A percentile compares a stretch with the other conserved stretches of the same genome.
Conservation (phyloP, 2,797 vertebrate genomes). For the Odontamblyopus rebecca region DNA sequence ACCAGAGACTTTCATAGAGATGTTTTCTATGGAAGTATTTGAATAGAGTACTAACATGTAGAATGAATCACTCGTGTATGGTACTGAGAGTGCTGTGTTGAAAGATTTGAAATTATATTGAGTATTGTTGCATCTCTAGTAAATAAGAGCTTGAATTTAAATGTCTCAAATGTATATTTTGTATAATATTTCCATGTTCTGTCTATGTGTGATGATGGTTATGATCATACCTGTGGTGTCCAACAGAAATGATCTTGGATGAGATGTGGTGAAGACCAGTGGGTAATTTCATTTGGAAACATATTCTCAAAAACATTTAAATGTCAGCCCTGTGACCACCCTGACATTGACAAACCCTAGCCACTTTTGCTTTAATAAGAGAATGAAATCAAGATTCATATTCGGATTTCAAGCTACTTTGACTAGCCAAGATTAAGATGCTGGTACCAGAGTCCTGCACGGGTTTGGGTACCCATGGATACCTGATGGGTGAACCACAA, state of each 20-base stretch:
- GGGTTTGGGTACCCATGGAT: no score
- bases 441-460: no score
- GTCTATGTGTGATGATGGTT: not conserved
- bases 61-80: no score
- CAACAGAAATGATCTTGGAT: constrained; percentile 46
- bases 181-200: not conserved
- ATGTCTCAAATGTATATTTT: not conserved
- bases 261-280: constrained; percentile 53
- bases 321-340: not conserved
- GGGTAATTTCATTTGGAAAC: constrained; percentile 15
- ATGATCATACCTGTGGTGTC: constrained; percentile 46
- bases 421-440: not conserved
- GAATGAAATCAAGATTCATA: not conserved
- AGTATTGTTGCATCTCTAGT: not conserved
- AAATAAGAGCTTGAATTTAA: not conserved
- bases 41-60: no score
- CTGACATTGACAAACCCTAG: not conserved
- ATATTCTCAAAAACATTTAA: not conserved
- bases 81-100: no score
- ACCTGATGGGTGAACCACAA: no score
- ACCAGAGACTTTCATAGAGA: no score
- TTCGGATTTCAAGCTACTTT: not conserved
- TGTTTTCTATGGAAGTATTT: no score
- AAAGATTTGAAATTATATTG: no score
- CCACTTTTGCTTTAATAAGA: not conserved